phyloP scores from a whole-genome alignment of 2,888 invertebrate genomes.

The Acanthosoma haemorrhoidale region DNA sequence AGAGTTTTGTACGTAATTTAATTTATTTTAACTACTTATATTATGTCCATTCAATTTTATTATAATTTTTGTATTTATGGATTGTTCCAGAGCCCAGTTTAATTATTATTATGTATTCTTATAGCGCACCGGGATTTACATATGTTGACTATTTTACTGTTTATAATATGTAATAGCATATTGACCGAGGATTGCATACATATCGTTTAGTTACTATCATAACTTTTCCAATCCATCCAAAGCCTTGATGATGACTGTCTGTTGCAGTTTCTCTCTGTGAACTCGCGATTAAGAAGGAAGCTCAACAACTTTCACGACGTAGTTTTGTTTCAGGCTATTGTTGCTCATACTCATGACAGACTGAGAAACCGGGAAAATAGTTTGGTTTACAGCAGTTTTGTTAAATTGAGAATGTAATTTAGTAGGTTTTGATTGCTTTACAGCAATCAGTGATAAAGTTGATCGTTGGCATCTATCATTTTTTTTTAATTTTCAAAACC shows the following conservation, averaged over 20 bases:
- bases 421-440: background rate
- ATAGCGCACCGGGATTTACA: no score
- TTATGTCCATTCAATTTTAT: no score
- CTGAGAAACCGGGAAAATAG: background rate
- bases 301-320: slow-evolving; percentile 34
- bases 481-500: no score
- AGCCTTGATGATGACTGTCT: slow-evolving; percentile 33
- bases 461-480: slow-evolving; percentile 32
- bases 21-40: no score
- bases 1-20: no score
- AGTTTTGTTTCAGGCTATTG: background rate
- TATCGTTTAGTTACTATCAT: no score
- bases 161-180: no score
- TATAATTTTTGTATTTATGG: no score
- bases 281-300: slow-evolving; percentile 32
- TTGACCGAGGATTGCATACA: no score
- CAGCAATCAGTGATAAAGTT: background rate
- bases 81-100: no score
- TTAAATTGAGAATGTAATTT: background rate
- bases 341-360: background rate
- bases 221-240: background rate
- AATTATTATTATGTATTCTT: no score
- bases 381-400: background rate
- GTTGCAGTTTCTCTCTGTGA: slow-evolving; percentile 36
- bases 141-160: no score